phyloP scores from a whole-genome alignment of 2,113 vertebrate genomes.

The Zeus faber region DNA sequence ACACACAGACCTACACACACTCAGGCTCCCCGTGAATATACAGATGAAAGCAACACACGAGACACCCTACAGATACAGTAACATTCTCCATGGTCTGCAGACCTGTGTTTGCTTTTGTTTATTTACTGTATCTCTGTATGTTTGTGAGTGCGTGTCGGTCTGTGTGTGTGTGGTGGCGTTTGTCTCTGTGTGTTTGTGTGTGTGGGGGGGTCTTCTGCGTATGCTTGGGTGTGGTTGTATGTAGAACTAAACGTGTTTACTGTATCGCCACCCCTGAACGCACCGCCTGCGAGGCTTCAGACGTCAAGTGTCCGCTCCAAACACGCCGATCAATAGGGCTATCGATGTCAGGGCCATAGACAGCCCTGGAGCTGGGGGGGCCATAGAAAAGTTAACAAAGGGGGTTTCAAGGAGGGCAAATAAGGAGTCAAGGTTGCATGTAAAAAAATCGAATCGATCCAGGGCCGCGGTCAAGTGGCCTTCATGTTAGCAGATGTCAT shows the following conservation, averaged over 20 bases:
- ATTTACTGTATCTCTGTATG: slow-evolving; percentile 29
- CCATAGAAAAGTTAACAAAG: slow-evolving; percentile 27
- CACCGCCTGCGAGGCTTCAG: no score
- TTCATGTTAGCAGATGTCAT: slow-evolving; percentile 73
- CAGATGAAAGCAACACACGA: not conserved
- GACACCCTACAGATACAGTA: not conserved
- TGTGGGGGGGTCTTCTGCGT: not conserved
- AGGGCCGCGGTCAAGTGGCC: slow-evolving; percentile 62
- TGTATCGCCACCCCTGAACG: no score
- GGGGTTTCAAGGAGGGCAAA: not conserved
- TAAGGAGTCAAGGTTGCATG: slow-evolving; percentile 35
- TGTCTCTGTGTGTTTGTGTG: no score
- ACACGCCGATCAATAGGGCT: no score
- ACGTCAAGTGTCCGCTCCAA: no score
- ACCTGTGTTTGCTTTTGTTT: slow-evolving; percentile 35
- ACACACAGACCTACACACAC: slow-evolving; percentile 8
- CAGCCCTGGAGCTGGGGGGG: no score
- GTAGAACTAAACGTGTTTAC: no score
- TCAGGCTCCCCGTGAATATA: not conserved
- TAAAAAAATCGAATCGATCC: slow-evolving; percentile 44
- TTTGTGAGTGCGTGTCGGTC: not conserved
- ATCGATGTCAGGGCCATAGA: no score
- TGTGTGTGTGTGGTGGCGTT: not conserved
- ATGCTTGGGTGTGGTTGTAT: no score
- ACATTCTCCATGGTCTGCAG: slow-evolving; percentile 45